phyloP scores from a whole-genome alignment of 2,113 vertebrate species.

The Ammodytes marinus region DNA sequence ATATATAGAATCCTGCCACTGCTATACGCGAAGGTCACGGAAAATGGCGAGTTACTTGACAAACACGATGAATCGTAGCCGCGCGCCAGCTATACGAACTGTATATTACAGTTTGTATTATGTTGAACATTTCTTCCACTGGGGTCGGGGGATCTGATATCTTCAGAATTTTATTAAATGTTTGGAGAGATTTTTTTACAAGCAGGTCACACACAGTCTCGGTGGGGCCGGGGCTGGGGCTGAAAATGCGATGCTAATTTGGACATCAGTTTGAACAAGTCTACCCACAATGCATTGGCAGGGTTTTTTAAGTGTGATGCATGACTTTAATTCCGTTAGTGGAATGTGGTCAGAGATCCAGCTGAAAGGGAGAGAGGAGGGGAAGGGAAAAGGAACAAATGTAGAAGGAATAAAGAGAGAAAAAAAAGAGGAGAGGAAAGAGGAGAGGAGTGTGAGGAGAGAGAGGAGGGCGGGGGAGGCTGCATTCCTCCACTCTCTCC shows the following conservation, averaged over 20 bases:
- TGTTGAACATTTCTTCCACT: constrained; percentile 14
- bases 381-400: constrained; percentile 67
- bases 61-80: constrained; percentile 20
- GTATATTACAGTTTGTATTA: constrained; percentile 12
- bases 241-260: constrained; percentile 77
- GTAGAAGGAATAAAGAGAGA: constrained; percentile 63
- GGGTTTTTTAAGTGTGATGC: constrained; percentile 84
- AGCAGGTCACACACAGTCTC: constrained; percentile 58
- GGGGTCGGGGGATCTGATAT: constrained; percentile 21
- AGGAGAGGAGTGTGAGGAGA: constrained; percentile 20
- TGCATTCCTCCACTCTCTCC: constrained; percentile 68
- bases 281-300: constrained; percentile 82
- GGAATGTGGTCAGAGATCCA: constrained; percentile 78
- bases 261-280: constrained; percentile 80
- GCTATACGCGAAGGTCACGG: constrained; percentile 39
- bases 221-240: constrained; percentile 30
- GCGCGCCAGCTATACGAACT: background rate
- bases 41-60: constrained; percentile 32
- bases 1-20: constrained; percentile 42
- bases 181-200: constrained; percentile 53
- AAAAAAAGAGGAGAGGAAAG: constrained; percentile 30
- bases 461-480: background rate
- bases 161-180: constrained; percentile 53
- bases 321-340: constrained; percentile 85
- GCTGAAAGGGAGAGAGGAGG: constrained; percentile 66